Evolutionary conservation across 2,888 invertebrate genomes (phyloP), one percentile per base, ranked within the genome.

Genomic region (Disparrhopalites patrizii): DNA sequence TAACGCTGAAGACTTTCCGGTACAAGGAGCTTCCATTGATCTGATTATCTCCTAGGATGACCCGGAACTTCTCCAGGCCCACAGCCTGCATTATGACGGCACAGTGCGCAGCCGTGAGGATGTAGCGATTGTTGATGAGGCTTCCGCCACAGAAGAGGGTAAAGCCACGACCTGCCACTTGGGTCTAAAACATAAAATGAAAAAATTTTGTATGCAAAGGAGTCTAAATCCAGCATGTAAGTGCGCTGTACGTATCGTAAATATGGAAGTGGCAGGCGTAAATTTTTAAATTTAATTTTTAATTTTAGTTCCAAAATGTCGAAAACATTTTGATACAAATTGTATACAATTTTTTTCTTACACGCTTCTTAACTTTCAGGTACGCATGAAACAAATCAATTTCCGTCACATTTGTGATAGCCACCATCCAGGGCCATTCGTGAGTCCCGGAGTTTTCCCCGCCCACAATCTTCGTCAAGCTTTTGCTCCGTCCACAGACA

Each of bases 381-480:
- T n/a, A n/a, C n/a, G n/a, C n/a, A n/a, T n/a, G n/a, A n/a, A n/a
- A n/a, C n/a, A n/a, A 40, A 40, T 18, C 20, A 40, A 40, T 40
- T 4, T 4, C n/a, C 4, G 30, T 27, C 27, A 54, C 54, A 54
- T 54, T 27, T 1, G 2, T 27, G 8, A 57, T 57, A 10, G 57
- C 38, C 15, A 40, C 57, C 38, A 57, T 57, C 57, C 57, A 57
- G 2, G 57, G 57, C 54, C 54, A 40, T 47, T 20, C 18, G 47
- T 56, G 36, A 20, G 18, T n/a, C 23, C 25, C 15, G 3, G 33
- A 5, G 13, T 8, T 13, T 18, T 8, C 25, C 10, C 56, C 57
- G 2, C 57, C 57, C 23, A 57, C 57, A 38, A 57, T 57, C 25
- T 57, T 57, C n/a, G n/a, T n/a, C n/a, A n/a, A n/a, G n/a, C n/a